Percentiles rank a stretch among this genome's conserved stretches.
Conservation (phyloP, 2,113 vertebrate species). For the Percopsis transmontana region DNA sequence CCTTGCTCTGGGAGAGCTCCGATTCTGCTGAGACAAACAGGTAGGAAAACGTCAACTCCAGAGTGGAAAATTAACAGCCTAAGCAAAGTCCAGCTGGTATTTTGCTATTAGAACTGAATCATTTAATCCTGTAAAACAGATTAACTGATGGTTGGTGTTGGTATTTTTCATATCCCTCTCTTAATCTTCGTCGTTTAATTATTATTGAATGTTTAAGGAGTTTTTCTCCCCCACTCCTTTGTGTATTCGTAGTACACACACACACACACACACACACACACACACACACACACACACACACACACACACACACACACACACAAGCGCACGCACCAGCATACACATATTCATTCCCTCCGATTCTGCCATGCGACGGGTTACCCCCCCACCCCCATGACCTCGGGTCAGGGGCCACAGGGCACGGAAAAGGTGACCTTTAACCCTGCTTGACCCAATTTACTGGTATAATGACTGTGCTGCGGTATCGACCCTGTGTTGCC, state of each 20-base stretch:
- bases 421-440: slow-evolving; percentile 63
- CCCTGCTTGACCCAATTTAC: slow-evolving; percentile 74
- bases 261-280: not conserved
- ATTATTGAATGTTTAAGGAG: not conserved
- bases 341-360: slow-evolving; percentile 22
- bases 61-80: slow-evolving; percentile 36
- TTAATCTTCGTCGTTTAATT: not conserved
- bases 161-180: no score
- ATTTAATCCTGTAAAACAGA: slow-evolving; percentile 52
- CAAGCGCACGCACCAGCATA: not conserved
- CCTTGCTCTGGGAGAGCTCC: slow-evolving; percentile 89
- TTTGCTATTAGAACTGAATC: slow-evolving; percentile 49
- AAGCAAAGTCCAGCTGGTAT: slow-evolving; percentile 37
- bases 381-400: slow-evolving; percentile 35
- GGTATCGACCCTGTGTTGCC: slow-evolving; percentile 60
- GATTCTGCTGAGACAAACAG: slow-evolving; percentile 78
- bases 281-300: slow-evolving; percentile 15
- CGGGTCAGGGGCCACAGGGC: slow-evolving; percentile 65
- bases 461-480: slow-evolving; percentile 62
- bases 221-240: not conserved
- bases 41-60: slow-evolving; percentile 46
- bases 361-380: slow-evolving; percentile 40
- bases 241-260: not conserved
- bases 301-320: slow-evolving; percentile 32
- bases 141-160: not conserved